Conservation (phyloP, 2,113 vertebrate genomes). For the Laticauda colubrina region DNA sequence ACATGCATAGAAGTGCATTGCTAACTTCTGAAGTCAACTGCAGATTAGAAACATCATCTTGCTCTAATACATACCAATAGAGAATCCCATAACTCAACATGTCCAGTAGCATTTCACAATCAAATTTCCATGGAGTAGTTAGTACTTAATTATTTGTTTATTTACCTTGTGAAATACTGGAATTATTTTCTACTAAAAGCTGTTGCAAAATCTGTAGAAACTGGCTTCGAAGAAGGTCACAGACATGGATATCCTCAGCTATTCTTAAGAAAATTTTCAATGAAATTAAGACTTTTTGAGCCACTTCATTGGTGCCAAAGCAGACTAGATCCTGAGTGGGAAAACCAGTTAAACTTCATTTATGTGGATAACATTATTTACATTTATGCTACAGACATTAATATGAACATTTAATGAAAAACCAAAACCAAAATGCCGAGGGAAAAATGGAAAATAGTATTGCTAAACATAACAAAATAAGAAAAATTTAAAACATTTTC, state of each 20-base stretch:
- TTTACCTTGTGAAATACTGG: constrained; percentile 65
- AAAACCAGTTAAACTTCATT: constrained; percentile 34
- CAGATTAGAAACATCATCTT: background rate
- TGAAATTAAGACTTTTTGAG: constrained; percentile 71
- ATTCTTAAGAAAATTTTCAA: constrained; percentile 72
- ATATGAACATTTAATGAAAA: background rate
- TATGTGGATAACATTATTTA: constrained; percentile 34
- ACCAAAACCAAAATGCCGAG: background rate
- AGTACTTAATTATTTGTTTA: background rate
- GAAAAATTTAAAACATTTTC: background rate
- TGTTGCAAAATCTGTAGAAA: constrained; percentile 84
- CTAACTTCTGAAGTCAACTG: background rate
- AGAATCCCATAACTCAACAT: background rate
- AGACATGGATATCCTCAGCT: constrained; percentile 67
- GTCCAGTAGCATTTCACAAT: background rate
- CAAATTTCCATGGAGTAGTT: background rate
- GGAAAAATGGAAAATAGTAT: background rate
- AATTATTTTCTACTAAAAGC: constrained; percentile 69
- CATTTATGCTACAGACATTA: constrained; percentile 2
- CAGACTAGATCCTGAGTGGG: constrained; percentile 77
- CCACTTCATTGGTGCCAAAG: constrained; percentile 70
- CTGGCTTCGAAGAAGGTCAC: constrained; percentile 72
- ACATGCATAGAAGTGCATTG: background rate
- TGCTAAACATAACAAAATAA: background rate
- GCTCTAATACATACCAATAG: background rate